Conservation (phyloP, 2,113 vertebrate genomes). For the Poicephalus gulielmi region DNA sequence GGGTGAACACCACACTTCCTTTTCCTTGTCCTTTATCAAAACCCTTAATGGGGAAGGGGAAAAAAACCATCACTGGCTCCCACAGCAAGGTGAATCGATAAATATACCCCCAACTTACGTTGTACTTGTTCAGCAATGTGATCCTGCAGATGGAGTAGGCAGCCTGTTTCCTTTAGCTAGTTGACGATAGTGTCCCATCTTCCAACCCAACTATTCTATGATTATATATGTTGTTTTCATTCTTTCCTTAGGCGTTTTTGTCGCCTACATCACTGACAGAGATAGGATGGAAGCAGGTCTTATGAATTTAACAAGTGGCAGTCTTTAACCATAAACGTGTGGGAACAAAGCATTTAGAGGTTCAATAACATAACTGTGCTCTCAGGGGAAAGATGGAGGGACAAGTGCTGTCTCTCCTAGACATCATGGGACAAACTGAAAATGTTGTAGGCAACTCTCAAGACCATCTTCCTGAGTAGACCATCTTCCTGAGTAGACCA, state of each 20-base stretch:
- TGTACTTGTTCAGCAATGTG: neutral
- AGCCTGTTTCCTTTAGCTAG: neutral
- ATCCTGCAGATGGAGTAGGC: rapidly evolving
- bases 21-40: neutral
- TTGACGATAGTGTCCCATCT: neutral
- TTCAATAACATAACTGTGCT: neutral
- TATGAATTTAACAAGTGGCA: neutral
- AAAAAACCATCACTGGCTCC: neutral
- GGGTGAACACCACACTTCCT: neutral
- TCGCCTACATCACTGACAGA: neutral
- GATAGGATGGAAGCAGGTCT: neutral
- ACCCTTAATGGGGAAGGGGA: neutral
- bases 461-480: neutral
- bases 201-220: neutral
- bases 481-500: neutral
- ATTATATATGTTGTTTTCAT: neutral
- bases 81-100: neutral
- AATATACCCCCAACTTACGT: neutral
- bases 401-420: neutral
- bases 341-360: neutral
- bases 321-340: neutral
- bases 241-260: neutral
- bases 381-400: neutral
- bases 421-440: neutral
- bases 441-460: neutral